Conservation (phyloP, 2,113 vertebrate genomes). For the Oxygymnocypris stewartii region DNA sequence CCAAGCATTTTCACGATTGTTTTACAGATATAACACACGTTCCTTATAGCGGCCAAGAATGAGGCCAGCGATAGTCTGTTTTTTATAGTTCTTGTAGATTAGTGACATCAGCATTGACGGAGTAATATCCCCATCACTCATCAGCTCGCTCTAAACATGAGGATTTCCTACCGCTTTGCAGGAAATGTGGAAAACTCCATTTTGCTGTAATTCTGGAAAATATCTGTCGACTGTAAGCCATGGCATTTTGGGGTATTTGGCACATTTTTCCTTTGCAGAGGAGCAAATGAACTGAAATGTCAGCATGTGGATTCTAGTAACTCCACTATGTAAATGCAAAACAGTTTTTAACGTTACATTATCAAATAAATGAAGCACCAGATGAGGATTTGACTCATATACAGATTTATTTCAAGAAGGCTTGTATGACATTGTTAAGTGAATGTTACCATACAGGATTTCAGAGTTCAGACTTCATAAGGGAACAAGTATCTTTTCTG, state of each 20-base stretch:
- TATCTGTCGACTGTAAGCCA: slow-evolving; percentile 22
- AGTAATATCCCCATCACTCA: slow-evolving; percentile 69
- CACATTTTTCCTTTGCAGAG: not conserved
- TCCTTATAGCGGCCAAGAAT: slow-evolving; percentile 17
- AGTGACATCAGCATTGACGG: slow-evolving; percentile 42
- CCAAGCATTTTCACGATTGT: slow-evolving; percentile 48
- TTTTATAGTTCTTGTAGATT: not conserved
- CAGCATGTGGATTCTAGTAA: not conserved
- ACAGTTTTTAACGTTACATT: not conserved
- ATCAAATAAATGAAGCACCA: not conserved
- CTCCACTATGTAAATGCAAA: not conserved
- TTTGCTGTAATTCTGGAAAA: slow-evolving; percentile 43
- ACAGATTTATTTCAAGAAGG: slow-evolving; percentile 55
- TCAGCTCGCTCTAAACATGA: slow-evolving; percentile 39
- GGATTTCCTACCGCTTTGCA: slow-evolving; percentile 54
- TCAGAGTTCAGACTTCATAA: slow-evolving; percentile 26
- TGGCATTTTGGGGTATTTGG: not conserved
- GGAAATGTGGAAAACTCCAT: slow-evolving; percentile 49
- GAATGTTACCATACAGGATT: slow-evolving; percentile 44
- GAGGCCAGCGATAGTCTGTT: not conserved
- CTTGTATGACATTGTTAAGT: slow-evolving; percentile 50
- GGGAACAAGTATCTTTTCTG: slow-evolving; percentile 17
- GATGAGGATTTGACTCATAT: slow-evolving; percentile 37
- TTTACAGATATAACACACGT: slow-evolving; percentile 41
- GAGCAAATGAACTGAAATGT: not conserved